Conservation (phyloP, 2,888 invertebrate species). For the Nemurella pictetii region DNA sequence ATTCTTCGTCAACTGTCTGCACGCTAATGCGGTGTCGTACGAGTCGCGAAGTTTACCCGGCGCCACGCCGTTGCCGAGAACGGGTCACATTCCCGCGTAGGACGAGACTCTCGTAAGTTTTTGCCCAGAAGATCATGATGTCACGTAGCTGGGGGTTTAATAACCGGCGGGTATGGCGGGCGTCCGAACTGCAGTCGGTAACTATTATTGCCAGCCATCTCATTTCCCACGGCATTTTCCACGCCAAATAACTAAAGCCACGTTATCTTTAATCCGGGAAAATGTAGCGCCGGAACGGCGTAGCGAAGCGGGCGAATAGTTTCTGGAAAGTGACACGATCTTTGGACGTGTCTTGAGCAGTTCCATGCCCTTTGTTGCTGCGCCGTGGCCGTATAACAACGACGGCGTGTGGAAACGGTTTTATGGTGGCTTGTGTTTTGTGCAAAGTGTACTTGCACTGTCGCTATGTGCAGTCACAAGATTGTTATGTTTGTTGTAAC, state of each 20-base stretch:
- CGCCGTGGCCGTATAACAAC: background rate
- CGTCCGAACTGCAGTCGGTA: conserved; percentile 6
- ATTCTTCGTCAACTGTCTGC: too few species aligned
- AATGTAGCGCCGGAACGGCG: background rate
- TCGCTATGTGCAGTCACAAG: background rate
- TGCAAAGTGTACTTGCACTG: background rate
- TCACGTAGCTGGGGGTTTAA: conserved; percentile 19
- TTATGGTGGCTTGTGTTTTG: background rate
- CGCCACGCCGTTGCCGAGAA: too few species aligned
- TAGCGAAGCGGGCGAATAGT: background rate
- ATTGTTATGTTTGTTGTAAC: background rate
- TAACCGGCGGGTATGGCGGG: background rate
- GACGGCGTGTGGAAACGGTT: background rate
- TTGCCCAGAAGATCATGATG: background rate
- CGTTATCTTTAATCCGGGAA: conserved; percentile 16
- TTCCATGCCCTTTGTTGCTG: background rate
- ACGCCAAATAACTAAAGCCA: conserved; percentile 24
- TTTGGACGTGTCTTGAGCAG: background rate
- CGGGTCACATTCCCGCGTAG: too few species aligned
- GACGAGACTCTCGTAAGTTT: too few species aligned
- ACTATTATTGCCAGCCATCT: conserved; percentile 18
- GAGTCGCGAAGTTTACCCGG: too few species aligned
- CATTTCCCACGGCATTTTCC: background rate
- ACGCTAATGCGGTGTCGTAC: too few species aligned
- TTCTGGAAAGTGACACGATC: background rate